Evolutionary conservation across 1,140 invertebrate species (phyloP).

Genomic region (Drosophila tropicalis): DNA sequence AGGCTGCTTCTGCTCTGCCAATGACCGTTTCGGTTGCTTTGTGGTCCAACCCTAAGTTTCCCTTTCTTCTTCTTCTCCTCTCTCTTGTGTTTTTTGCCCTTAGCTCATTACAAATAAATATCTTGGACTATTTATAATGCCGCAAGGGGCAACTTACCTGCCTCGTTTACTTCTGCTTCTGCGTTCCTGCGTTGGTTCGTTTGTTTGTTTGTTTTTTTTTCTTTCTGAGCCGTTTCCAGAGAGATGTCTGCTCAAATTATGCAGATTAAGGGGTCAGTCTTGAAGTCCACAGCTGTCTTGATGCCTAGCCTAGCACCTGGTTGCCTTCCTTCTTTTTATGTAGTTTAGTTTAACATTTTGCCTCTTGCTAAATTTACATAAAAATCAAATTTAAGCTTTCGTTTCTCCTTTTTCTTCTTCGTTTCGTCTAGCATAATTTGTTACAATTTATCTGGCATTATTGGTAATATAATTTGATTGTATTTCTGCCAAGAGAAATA

Average conservation of each 20-base stretch:
- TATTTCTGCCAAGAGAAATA: constrained; percentile 42
- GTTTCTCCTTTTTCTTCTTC: constrained; percentile 19
- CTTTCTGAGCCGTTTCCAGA: constrained; percentile 3
- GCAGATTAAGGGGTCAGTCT: constrained; percentile 76
- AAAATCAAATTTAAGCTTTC: constrained; percentile 73
- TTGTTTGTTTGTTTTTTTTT: constrained; percentile 19
- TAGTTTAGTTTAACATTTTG: constrained; percentile 41
- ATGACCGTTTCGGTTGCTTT: constrained; percentile 37
- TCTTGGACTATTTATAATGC: constrained; percentile 78
- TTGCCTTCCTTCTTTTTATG: constrained; percentile 15
- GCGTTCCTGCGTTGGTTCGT: neutral
- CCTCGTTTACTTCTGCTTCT: neutral
- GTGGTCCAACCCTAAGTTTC: constrained; percentile 28
- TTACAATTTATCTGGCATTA: constrained; percentile 48
- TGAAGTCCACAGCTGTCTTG: constrained; percentile 30
- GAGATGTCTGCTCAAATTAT: constrained; percentile 65
- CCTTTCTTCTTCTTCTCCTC: constrained; percentile 7
- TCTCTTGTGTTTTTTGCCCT: constrained; percentile 6
- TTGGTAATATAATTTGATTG: constrained; percentile 67
- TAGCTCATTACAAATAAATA: constrained; percentile 76
- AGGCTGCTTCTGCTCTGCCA: constrained; percentile 19
- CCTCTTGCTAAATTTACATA: constrained; percentile 59
- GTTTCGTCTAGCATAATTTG: constrained; percentile 52
- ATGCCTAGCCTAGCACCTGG: constrained; percentile 52
- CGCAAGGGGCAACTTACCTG: constrained; percentile 35